phyloP scores from a whole-genome alignment of 2,113 vertebrate species.

The Acanthisitta chloris region DNA sequence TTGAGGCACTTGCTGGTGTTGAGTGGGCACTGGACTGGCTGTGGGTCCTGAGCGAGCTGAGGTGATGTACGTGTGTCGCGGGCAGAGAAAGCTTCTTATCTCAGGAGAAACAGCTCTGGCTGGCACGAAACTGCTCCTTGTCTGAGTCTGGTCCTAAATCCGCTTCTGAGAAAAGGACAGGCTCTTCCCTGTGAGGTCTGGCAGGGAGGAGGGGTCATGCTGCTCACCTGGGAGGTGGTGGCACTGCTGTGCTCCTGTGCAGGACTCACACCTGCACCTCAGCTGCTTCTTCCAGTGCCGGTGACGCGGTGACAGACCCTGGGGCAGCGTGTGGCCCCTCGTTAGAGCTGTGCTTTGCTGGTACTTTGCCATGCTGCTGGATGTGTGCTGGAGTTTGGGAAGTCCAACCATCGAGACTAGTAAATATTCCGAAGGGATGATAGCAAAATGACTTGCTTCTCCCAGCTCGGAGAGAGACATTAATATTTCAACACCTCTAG shows the following conservation, averaged over 20 bases:
- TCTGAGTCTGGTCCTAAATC: neutral
- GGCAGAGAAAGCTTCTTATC: neutral
- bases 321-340: neutral
- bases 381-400: neutral
- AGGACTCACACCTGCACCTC: neutral
- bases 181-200: neutral
- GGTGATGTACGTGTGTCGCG: accelerated
- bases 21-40: neutral
- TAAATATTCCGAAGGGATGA: conserved; percentile 12
- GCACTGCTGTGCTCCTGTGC: neutral
- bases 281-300: neutral
- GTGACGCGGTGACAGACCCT: neutral
- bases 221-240: neutral
- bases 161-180: accelerated
- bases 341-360: accelerated
- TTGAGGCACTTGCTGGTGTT: neutral
- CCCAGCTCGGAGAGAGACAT: conserved; percentile 2
- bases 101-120: neutral
- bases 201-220: neutral
- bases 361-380: neutral
- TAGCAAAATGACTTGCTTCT: conserved; percentile 35
- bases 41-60: neutral
- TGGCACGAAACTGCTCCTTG: neutral
- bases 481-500: conserved; percentile 51
- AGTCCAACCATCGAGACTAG: neutral